These are phyloP conservation scores for Osmerus mordax DNA, from an alignment of 2,113 vertebrate species.

Conservation along the genomic window DNA sequence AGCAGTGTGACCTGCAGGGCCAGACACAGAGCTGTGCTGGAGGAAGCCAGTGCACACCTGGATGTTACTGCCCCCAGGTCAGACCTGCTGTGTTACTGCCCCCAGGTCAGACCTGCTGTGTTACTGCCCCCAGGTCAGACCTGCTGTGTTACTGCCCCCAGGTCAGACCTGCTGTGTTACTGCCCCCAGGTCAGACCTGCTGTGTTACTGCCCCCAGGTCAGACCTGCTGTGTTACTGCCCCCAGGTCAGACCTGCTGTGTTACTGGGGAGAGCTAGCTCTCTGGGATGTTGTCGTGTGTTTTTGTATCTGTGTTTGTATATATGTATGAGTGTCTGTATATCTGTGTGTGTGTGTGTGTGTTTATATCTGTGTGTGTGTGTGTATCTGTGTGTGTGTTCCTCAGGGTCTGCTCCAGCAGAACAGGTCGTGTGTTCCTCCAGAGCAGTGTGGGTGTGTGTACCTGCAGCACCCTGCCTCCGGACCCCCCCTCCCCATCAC, in stretches of 20 bases:
- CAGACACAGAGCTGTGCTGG: slow-evolving; percentile 61
- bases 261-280: no score
- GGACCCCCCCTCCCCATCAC: slow-evolving; percentile 48
- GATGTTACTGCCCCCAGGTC: slow-evolving; percentile 87
- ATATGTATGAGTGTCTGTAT: not conserved
- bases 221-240: no score
- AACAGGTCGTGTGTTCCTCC: slow-evolving; percentile 71
- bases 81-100: no score
- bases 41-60: slow-evolving; percentile 70
- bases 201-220: no score
- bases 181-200: no score
- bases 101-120: no score
- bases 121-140: no score
- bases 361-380: not conserved
- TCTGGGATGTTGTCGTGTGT: not conserved
- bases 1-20: slow-evolving; percentile 73
- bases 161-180: no score
- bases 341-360: not conserved
- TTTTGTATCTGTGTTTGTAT: not conserved
- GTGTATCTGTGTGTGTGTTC: slow-evolving; percentile 6
- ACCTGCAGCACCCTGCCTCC: slow-evolving; percentile 48
- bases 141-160: no score
- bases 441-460: slow-evolving; percentile 74
- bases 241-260: no score
- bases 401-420: slow-evolving; percentile 81